A percentile compares a stretch with the other conserved stretches of the same genome.
Evolutionary conservation across 2,113 vertebrate species (phyloP).

Genomic region (Gobiocypris rarus): DNA sequence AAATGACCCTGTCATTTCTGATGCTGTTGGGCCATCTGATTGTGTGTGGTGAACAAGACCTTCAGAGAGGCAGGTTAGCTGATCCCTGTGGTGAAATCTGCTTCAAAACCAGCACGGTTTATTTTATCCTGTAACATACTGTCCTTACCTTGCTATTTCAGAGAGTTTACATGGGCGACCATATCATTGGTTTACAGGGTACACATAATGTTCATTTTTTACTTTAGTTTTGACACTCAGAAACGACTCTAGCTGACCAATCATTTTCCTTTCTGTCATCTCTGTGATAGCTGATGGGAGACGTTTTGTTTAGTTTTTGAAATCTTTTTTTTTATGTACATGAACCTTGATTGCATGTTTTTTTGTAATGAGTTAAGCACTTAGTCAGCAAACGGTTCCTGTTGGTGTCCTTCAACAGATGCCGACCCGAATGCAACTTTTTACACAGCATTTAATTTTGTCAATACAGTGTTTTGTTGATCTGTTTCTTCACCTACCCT

Average conservation of each 20-base stretch:
- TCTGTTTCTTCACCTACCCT: slow-evolving; percentile 52
- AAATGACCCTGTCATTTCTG: slow-evolving; percentile 18
- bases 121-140: slow-evolving; percentile 68
- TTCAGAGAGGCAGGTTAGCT: not conserved
- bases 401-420: slow-evolving; percentile 62
- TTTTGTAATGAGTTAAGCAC: slow-evolving; percentile 74
- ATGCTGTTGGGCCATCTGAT: not conserved
- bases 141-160: slow-evolving; percentile 55
- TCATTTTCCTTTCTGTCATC: slow-evolving; percentile 4
- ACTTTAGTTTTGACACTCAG: slow-evolving; percentile 26
- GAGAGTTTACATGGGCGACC: slow-evolving; percentile 60
- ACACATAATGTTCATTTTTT: slow-evolving; percentile 64
- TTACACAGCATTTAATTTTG: slow-evolving; percentile 15
- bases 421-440: slow-evolving; percentile 24
- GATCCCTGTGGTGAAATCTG: slow-evolving; percentile 60
- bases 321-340: slow-evolving; percentile 57
- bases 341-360: slow-evolving; percentile 8
- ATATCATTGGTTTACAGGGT: slow-evolving; percentile 81
- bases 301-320: not conserved
- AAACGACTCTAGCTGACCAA: slow-evolving; percentile 36
- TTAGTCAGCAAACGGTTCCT: slow-evolving; percentile 70
- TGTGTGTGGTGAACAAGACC: slow-evolving; percentile 32
- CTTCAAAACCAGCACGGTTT: slow-evolving; percentile 61
- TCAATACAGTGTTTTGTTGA: slow-evolving; percentile 35
- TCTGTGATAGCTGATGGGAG: slow-evolving; percentile 11